These are phyloP conservation scores for Phycodurus eques DNA, from an alignment of 2,113 vertebrate species.

Conservation along the genomic window DNA sequence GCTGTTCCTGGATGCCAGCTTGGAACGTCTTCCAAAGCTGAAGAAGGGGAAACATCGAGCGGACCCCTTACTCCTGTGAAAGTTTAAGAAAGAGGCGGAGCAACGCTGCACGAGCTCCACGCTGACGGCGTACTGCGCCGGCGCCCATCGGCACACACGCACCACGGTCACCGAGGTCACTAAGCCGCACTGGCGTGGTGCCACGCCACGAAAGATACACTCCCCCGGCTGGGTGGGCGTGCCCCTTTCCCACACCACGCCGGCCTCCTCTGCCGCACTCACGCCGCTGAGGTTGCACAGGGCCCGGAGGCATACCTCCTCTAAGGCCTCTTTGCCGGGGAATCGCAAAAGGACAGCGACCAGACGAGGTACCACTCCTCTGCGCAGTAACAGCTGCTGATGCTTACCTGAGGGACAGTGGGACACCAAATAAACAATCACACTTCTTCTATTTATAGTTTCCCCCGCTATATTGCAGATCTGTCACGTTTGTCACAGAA, in stretches of 20 bases:
- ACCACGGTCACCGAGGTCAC: slow-evolving; percentile 63
- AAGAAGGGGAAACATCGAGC: slow-evolving; percentile 39
- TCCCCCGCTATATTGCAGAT: no score
- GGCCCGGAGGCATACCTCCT: slow-evolving; percentile 76
- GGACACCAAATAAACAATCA: neutral
- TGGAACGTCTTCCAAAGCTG: slow-evolving; percentile 48
- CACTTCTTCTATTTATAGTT: no score
- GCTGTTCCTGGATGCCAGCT: slow-evolving; percentile 47
- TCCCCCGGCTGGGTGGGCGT: slow-evolving; percentile 44
- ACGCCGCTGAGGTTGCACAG: slow-evolving; percentile 82
- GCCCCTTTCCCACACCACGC: slow-evolving; percentile 61
- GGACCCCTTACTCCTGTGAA: slow-evolving; percentile 36
- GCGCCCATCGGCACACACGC: slow-evolving; percentile 52
- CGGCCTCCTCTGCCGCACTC: slow-evolving; percentile 68
- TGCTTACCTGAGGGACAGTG: slow-evolving; percentile 64
- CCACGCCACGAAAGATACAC: slow-evolving; percentile 57
- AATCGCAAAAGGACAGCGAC: slow-evolving; percentile 75
- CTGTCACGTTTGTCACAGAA: no score
- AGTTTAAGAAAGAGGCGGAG: slow-evolving; percentile 63
- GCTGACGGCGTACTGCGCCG: slow-evolving; percentile 59
- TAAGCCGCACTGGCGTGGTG: slow-evolving; percentile 51
- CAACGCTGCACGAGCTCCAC: slow-evolving; percentile 69
- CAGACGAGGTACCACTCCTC: slow-evolving; percentile 75
- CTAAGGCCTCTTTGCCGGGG: slow-evolving; percentile 70
- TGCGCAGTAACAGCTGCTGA: slow-evolving; percentile 76